Evolutionary conservation across 2,113 vertebrate species (phyloP), one percentile per base, ranked within the genome.

Genomic region (Gyps fulvus): DNA sequence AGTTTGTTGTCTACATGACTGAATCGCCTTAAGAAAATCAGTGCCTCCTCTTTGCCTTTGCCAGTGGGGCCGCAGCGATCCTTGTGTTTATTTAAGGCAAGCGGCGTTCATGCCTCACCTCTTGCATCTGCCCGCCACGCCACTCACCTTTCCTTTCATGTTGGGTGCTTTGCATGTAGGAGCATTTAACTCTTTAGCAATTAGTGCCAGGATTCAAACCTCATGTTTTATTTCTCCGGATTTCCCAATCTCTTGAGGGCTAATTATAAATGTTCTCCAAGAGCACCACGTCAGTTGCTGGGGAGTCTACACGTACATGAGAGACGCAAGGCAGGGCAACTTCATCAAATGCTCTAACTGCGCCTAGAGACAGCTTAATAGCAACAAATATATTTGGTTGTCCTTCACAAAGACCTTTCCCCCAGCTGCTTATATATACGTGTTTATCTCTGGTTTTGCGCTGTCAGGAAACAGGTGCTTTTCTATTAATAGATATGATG

Each of bases 381-480:
- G 76, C 91, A 87, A 84, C 96, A 97, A 95, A 57, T 27, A 73
- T 62, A 78, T 91, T 80, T 58, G 83, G 83, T 87, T 95, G 97
- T 97, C 98, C 97, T 98, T 98, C 98, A 93, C 71, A 58, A 81
- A 93, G 96, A 96, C 96, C 95, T 98, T 97, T 90, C 92, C 96
- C 96, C 92, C 97, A 97, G 98, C 96, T 97, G 97, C 96, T 95
- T 94, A 69, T 54, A 31, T 20, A n/a, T 83, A 84, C 92, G 40
- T 80, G 94, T 94, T 80, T 69, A 55, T 97, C 92, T 96, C 89
- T 73, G 80, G 79, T 88, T 81, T 72, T 62, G 61, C 95, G 95
- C 94, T 83, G 96, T 89, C 98, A 98, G 98, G 98, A 98, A 98
- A 97, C 98, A 98, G 98, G 98, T 98, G 98, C 93, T 98, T 93